These are phyloP conservation scores for Galaxias olidus DNA, from an alignment of 2,797 vertebrate genomes.

Conservation along the genomic window DNA sequence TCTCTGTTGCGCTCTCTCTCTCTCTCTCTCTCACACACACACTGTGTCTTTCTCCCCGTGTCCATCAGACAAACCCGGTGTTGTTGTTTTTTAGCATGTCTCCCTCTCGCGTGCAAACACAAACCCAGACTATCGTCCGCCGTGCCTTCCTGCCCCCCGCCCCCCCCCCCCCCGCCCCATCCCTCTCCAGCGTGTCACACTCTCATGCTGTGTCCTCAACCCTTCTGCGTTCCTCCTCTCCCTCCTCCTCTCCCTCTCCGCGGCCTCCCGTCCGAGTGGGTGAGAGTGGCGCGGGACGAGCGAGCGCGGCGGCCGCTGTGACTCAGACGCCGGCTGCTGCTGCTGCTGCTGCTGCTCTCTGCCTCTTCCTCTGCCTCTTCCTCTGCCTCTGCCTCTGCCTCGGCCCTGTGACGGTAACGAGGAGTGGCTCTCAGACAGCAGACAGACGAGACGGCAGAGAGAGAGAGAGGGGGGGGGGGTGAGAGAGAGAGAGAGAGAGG, in stretches of 20 bases:
- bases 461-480: too few relatives aligned
- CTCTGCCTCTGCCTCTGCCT: slow-evolving; percentile 51
- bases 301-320: slow-evolving; percentile 59
- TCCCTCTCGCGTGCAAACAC: not conserved
- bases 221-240: not conserved
- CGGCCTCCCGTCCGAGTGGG: slow-evolving; percentile 8
- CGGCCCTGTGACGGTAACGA: slow-evolving; percentile 64
- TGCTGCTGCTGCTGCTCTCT: slow-evolving; percentile 51
- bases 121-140: slow-evolving; percentile 5
- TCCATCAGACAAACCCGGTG: not conserved
- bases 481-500: slow-evolving; percentile 14
- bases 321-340: slow-evolving; percentile 63
- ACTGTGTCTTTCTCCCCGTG: slow-evolving; percentile 28
- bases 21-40: slow-evolving; percentile 15
- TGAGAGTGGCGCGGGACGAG: slow-evolving; percentile 10
- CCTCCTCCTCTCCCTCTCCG: slow-evolving; percentile 3
- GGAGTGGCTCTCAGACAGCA: slow-evolving; percentile 62
- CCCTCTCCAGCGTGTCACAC: not conserved
- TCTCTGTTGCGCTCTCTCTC: slow-evolving; percentile 26
- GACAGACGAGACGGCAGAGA: slow-evolving; percentile 14
- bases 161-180: too few relatives aligned
- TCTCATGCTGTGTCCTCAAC: not conserved
- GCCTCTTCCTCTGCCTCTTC: too few relatives aligned
- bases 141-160: too few relatives aligned
- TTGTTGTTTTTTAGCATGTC: not conserved